Conservation (phyloP, 37 sponge, comb jelly and placozoan genomes). For the Petrosia ficiformis region DNA sequence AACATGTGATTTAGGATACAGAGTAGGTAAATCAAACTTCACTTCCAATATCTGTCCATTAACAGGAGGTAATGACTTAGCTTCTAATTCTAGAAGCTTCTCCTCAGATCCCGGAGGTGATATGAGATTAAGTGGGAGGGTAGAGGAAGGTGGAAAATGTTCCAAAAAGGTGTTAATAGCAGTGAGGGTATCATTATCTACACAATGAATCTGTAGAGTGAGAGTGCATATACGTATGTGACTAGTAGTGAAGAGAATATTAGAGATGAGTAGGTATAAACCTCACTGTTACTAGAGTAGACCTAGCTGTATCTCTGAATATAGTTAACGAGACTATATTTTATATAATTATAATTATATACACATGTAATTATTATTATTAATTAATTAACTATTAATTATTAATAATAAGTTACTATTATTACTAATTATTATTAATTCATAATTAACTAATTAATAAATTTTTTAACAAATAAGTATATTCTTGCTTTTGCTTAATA, state of each 20-base stretch:
- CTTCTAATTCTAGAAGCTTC: neutral
- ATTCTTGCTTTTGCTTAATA: neutral
- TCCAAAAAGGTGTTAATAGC: constrained; percentile 20
- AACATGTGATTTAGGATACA: constrained; percentile 18
- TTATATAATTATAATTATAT: neutral
- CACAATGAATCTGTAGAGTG: constrained; percentile 24
- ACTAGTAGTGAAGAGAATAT: neutral
- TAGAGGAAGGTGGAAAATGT: neutral
- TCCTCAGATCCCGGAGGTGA: neutral
- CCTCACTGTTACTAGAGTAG: no score
- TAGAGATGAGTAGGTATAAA: neutral
- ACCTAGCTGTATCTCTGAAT: no score
- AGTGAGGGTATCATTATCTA: constrained; percentile 5
- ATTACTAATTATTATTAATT: no score
- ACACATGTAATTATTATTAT: neutral
- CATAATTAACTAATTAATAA: no score
- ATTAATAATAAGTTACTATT: no score
- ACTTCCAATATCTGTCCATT: neutral
- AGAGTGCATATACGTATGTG: no score
- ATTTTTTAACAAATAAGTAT: neutral
- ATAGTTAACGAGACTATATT: no score
- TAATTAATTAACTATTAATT: no score
- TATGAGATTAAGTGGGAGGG: no score
- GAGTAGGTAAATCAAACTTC: constrained; percentile 15
- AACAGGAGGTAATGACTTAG: neutral